These are phyloP conservation scores for Coregonus suidteri DNA, from an alignment of 2,797 vertebrate genomes.

Conservation along the genomic window DNA sequence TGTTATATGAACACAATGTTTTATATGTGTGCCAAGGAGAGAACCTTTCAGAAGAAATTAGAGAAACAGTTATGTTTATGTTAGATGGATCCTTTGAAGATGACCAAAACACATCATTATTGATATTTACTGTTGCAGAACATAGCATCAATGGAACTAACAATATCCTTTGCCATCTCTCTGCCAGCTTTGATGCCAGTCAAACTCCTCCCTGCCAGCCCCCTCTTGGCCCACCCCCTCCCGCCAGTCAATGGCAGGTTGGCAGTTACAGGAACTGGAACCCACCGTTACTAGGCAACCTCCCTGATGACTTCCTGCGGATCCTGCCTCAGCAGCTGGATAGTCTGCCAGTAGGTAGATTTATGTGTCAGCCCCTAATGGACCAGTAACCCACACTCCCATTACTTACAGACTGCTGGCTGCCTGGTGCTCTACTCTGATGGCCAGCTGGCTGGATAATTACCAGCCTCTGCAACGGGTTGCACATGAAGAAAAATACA, in stretches of 20 bases:
- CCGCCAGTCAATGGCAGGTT: slow-evolving; percentile 62
- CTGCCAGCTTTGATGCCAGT: slow-evolving; percentile 74
- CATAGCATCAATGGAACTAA: not conserved
- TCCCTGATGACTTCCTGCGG: slow-evolving; percentile 93
- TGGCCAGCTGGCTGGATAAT: not conserved
- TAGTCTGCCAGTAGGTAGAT: slow-evolving; percentile 77
- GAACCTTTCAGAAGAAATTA: not conserved
- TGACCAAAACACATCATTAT: not conserved
- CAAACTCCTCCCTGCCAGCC: slow-evolving; percentile 45
- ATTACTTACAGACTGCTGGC: not conserved
- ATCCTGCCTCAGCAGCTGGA: slow-evolving; percentile 91
- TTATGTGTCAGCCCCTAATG: not conserved
- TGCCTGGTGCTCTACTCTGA: not conserved
- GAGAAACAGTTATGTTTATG: not conserved
- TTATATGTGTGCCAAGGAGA: not conserved
- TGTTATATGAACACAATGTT: no score
- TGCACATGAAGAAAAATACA: not conserved
- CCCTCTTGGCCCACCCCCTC: slow-evolving; percentile 50
- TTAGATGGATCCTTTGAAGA: not conserved
- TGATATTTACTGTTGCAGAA: not conserved
- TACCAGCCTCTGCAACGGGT: not conserved
- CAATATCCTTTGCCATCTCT: slow-evolving; percentile 3
- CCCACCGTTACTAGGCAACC: slow-evolving; percentile 90
- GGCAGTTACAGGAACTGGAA: slow-evolving; percentile 91
- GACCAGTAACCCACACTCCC: not conserved